Percentiles rank a stretch among this genome's conserved stretches.
Conservation (phyloP, 2,888 invertebrate species). For the Drosophila pegasa region DNA sequence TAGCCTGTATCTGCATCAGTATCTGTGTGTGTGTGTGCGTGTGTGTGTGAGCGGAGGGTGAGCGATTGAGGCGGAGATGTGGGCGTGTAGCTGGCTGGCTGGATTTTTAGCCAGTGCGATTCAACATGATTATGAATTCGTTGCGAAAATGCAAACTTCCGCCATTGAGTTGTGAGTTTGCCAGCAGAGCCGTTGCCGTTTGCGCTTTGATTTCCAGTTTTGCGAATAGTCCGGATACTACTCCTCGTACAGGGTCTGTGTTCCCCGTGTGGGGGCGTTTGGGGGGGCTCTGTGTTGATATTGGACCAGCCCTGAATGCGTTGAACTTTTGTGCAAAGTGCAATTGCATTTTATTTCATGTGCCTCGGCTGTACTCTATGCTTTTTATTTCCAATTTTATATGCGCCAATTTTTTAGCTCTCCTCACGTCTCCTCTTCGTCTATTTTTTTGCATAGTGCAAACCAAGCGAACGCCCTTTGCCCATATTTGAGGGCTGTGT, state of each 20-base stretch:
- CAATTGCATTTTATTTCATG: slow-evolving; percentile 78
- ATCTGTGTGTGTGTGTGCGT: slow-evolving; percentile 18
- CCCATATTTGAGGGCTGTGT: slow-evolving; percentile 37
- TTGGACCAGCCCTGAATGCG: slow-evolving; percentile 69
- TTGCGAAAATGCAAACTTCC: slow-evolving; percentile 80
- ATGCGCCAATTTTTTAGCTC: slow-evolving; percentile 54
- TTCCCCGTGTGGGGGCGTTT: background rate
- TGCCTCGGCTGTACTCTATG: slow-evolving; percentile 35
- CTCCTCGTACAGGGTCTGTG: slow-evolving; percentile 17
- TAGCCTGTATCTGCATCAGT: slow-evolving; percentile 19
- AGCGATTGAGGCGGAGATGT: background rate
- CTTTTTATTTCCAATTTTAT: slow-evolving; percentile 57
- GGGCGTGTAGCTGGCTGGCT: slow-evolving; percentile 11
- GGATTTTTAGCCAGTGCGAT: slow-evolving; percentile 24
- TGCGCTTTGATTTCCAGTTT: slow-evolving; percentile 73
- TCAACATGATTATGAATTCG: slow-evolving; percentile 81
- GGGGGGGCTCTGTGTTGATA: slow-evolving; percentile 4
- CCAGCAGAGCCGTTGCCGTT: slow-evolving; percentile 50
- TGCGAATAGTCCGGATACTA: slow-evolving; percentile 39
- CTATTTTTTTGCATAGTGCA: slow-evolving; percentile 30
- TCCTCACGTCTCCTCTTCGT: background rate
- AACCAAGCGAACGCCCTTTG: slow-evolving; percentile 34
- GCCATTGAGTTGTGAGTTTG: slow-evolving; percentile 80
- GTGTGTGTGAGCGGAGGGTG: background rate
- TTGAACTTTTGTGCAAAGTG: slow-evolving; percentile 82